These are phyloP conservation scores for Protobothrops flavoviridis DNA, from an alignment of 2,113 vertebrate genomes.

Conservation along the genomic window DNA sequence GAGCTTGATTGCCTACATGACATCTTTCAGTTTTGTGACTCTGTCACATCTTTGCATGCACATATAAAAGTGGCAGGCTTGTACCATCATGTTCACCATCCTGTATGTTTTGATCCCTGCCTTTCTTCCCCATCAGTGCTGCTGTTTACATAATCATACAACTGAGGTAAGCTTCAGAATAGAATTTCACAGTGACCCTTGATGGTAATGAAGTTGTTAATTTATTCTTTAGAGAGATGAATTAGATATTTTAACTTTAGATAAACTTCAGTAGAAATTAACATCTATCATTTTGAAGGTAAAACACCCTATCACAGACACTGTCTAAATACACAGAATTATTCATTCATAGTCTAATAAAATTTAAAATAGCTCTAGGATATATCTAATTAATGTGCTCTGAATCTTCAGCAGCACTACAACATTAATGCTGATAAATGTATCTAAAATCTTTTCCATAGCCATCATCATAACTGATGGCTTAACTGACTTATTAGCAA, in stretches of 20 bases:
- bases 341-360: constrained; percentile 5
- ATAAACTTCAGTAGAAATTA: background rate
- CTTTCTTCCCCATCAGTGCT: background rate
- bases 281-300: background rate
- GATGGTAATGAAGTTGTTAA: background rate
- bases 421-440: constrained; percentile 61
- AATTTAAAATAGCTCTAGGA: constrained; percentile 41
- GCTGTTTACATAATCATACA: background rate
- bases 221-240: background rate
- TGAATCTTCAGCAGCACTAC: constrained; percentile 59
- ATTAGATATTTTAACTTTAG: background rate
- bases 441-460: constrained; percentile 64
- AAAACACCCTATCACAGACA: background rate
- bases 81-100: background rate
- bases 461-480: constrained; percentile 67
- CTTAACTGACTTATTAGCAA: constrained; percentile 68
- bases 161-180: too few species aligned
- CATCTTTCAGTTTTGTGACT: background rate
- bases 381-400: constrained; percentile 64
- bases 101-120: background rate
- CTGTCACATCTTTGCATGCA: background rate
- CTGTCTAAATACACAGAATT: background rate
- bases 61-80: background rate
- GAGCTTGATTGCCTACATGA: background rate
- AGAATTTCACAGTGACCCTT: background rate